Conservation (phyloP, 64 coral and sea anemone species). For the Porites australiensis region DNA sequence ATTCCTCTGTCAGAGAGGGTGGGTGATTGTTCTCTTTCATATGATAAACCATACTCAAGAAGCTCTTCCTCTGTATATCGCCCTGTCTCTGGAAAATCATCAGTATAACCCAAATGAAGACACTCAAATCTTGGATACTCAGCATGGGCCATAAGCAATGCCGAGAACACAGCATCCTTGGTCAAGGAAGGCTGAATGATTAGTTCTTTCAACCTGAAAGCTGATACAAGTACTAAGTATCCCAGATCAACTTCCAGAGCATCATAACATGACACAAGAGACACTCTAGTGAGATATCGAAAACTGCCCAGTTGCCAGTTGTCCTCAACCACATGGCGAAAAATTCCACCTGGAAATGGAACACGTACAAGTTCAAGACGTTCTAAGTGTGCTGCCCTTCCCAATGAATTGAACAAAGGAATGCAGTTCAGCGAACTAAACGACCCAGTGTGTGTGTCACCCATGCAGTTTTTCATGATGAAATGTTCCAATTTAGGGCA, state of each 20-base stretch:
- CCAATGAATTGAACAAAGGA: constrained; percentile 43
- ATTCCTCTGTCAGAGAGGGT: constrained; percentile 55
- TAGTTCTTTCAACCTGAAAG: constrained; percentile 49
- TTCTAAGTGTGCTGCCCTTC: constrained; percentile 52
- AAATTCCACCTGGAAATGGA: constrained; percentile 60
- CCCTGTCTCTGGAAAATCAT: constrained; percentile 71
- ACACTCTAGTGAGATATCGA: constrained; percentile 36
- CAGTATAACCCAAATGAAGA: constrained; percentile 63
- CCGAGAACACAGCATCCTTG: constrained; percentile 64
- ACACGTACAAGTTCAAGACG: constrained; percentile 58
- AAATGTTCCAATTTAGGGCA: constrained; percentile 70
- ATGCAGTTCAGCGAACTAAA: constrained; percentile 48
- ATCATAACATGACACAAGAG: constrained; percentile 54
- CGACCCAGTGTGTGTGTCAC: constrained; percentile 50
- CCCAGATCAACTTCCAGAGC: constrained; percentile 65
- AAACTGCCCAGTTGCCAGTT: constrained; percentile 58
- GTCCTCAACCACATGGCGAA: constrained; percentile 64
- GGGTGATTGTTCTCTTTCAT: constrained; percentile 54
- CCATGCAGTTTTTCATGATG: constrained; percentile 66
- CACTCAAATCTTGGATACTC: constrained; percentile 65
- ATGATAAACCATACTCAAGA: constrained; percentile 36
- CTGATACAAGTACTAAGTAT: constrained; percentile 49
- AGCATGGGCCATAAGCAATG: constrained; percentile 50
- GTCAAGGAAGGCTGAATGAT: constrained; percentile 63
- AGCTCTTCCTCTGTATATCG: constrained; percentile 51